phyloP scores from a whole-genome alignment of 2,888 invertebrate genomes.

The Adineta ricciae region DNA sequence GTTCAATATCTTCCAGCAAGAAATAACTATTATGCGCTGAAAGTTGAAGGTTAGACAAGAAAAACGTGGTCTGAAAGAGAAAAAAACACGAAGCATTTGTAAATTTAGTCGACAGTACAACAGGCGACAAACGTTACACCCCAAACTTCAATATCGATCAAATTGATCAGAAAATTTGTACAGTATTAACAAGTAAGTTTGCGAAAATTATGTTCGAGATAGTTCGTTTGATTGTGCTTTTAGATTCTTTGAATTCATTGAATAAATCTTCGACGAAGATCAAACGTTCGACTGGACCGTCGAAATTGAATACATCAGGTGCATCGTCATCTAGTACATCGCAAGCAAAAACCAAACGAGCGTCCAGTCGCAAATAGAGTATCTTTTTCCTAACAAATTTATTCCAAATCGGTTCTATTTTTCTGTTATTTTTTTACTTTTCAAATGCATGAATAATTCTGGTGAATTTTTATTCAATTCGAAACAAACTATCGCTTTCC shows the following conservation, averaged over 20 bases:
- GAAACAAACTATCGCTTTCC: too few species aligned
- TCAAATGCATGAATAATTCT: neutral
- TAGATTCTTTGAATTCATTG: neutral
- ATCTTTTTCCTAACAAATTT: neutral
- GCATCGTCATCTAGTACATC: neutral
- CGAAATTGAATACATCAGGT: neutral
- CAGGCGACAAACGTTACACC: neutral
- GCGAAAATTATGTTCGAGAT: neutral
- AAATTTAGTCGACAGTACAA: neutral
- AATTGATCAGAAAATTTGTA: neutral
- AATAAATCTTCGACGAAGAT: neutral
- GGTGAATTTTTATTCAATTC: too few species aligned
- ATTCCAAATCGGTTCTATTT: neutral
- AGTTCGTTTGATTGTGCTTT: neutral
- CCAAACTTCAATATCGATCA: neutral
- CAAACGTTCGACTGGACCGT: neutral
- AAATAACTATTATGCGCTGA: neutral
- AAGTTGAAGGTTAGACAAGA: neutral
- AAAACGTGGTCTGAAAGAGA: neutral
- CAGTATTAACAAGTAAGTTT: neutral
- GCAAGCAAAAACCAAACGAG: neutral
- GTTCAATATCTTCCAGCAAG: neutral
- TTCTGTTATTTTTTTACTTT: neutral
- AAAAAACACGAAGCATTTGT: too few species aligned
- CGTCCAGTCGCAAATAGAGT: neutral